Evolutionary conservation across 2,888 invertebrate genomes (phyloP).

Genomic region (Flexamia atlantica): DNA sequence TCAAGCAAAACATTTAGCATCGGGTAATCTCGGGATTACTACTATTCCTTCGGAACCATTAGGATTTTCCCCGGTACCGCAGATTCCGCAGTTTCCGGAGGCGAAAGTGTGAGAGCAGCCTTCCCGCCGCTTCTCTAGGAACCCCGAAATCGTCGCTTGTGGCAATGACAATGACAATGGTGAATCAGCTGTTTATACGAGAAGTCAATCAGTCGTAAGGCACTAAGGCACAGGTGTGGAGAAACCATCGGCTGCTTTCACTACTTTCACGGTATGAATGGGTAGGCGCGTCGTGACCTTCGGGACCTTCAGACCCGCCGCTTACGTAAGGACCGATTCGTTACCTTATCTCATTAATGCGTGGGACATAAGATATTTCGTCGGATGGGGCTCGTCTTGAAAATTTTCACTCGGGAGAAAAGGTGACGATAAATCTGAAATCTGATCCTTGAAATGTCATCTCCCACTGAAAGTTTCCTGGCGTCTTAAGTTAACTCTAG

Average conservation of each 20-base stretch:
- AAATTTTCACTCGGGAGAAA: not conserved
- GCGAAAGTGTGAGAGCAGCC: no score
- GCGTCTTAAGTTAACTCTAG: no score
- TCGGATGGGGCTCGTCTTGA: not conserved
- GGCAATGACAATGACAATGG: constrained; percentile 16
- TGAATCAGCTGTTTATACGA: constrained; percentile 1
- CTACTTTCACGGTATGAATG: constrained; percentile 27
- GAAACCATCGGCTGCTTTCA: constrained; percentile 24
- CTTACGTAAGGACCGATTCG: not conserved
- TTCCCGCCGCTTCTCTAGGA: no score
- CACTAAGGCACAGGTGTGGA: constrained; percentile 16
- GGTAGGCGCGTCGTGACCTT: not conserved
- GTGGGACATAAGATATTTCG: not conserved
- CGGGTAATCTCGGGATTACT: no score
- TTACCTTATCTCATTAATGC: not conserved
- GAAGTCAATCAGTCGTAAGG: not conserved
- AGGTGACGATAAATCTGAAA: no score
- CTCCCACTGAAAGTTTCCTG: no score
- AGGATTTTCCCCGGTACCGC: no score
- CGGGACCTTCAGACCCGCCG: not conserved
- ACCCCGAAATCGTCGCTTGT: not conserved
- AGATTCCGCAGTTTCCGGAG: no score
- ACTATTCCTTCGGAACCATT: no score
- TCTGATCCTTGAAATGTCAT: no score
- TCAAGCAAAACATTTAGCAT: no score